Base-by-base conservation (phyloP, 1,140 invertebrate genomes). In the Maconellicoccus hirsutus region DNA sequence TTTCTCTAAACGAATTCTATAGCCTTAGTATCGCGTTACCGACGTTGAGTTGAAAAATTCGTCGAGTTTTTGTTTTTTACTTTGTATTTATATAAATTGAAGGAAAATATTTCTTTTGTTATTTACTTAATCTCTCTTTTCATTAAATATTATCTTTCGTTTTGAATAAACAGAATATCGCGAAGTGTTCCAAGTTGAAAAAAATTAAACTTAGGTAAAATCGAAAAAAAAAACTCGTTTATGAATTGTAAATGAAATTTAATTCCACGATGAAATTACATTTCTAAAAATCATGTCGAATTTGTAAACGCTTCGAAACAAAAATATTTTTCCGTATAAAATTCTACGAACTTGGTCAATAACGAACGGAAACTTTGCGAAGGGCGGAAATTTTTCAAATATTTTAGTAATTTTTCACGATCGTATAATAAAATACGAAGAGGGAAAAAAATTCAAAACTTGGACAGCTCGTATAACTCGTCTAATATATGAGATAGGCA, bases 111-210 rank as follows among this genome's bases (percentile, higher is more conserved):
- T 52, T 52, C 42, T 52, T 52, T 52, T 52, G 42, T 52, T 52
- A 52, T 52, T 52, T 52, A 52, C 42, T 52, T 52, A 52, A 52
- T 52, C 42, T 52, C 42, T 16, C 42, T 52, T 52, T 52, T 52
- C 42, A 52, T 52, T 52, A 52, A 52, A 52, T 52, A 52, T 52
- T 52, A 52, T 52, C 42, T 52, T 52, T 52, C 42, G 16, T 52
- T 52, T 52, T 52, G 42, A 52, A 52, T 52, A 52, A 52, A 52
- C 10, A 52, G 42, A 52, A 52, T 52, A 52, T 52, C n/a, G n/a
- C 6, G 16, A 14, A 52, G 42, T 52, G 42, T 52, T 8, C 42
- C n/a, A 33, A 33, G 29, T 6, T 6, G 29, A 33, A 33, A 52
- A 52, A 52, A 52, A 2, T 52, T 8, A 52, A 52, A 52, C 42